Conservation (phyloP, 35 echinoderm and acorn worm genomes). For the Diadema setosum region DNA sequence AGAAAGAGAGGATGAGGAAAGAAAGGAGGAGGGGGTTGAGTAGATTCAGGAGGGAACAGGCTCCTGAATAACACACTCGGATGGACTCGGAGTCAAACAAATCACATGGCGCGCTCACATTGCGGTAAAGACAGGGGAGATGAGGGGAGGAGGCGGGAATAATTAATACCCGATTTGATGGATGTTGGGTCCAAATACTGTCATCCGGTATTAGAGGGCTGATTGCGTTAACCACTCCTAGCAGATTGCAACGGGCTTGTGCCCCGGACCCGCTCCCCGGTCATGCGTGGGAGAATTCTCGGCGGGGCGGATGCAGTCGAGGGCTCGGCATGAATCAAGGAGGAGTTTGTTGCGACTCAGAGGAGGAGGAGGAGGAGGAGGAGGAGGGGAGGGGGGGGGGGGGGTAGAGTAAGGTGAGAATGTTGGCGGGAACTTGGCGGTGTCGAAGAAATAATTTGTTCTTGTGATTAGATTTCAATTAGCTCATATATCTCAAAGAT, state of each 20-base stretch:
- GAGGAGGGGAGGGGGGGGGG: background rate
- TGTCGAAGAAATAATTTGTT: background rate
- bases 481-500: too few species aligned
- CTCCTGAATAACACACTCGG: too few species aligned
- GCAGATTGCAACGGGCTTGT: background rate
- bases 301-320: too few species aligned
- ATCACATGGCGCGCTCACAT: background rate
- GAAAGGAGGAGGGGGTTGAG: background rate
- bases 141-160: background rate
- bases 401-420: background rate
- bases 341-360: background rate
- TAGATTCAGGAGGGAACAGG: background rate
- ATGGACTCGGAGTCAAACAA: background rate
- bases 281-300: too few species aligned
- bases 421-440: background rate
- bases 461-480: too few species aligned
- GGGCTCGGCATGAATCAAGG: too few species aligned
- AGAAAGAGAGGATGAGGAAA: background rate
- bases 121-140: background rate
- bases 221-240: background rate
- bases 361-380: background rate
- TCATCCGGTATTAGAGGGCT: background rate
- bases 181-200: background rate
- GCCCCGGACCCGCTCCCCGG: too few species aligned
- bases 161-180: slow-evolving; percentile 13